A percentile compares a stretch with the other conserved stretches of the same genome.
Evolutionary conservation across 2,888 invertebrate genomes (phyloP).

Genomic region (Agrotis puta): DNA sequence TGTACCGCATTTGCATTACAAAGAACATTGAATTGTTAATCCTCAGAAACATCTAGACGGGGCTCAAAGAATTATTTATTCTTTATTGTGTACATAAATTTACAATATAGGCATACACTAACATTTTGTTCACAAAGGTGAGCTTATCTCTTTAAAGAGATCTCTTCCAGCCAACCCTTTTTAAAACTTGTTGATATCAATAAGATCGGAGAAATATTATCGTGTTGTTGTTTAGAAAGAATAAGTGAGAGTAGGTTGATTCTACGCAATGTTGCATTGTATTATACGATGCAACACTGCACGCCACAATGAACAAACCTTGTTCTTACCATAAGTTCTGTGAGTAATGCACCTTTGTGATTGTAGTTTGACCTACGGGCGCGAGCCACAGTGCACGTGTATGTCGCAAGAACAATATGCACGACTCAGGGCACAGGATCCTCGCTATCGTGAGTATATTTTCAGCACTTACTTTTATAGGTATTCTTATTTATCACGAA

Average conservation of each 20-base stretch:
- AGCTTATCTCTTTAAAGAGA: too few relatives aligned
- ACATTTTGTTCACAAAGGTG: too few relatives aligned
- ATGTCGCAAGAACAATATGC: slow-evolving; percentile 98
- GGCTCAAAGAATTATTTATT: background rate
- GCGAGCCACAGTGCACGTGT: slow-evolving; percentile 98
- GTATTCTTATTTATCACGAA: background rate
- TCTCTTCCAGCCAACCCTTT: too few relatives aligned
- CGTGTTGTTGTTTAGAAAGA: background rate
- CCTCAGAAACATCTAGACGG: background rate
- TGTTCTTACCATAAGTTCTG: slow-evolving; percentile 1
- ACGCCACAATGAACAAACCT: slow-evolving; percentile 10
- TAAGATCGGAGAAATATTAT: background rate
- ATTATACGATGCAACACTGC: background rate
- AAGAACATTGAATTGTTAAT: background rate
- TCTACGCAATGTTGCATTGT: background rate
- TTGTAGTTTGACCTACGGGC: slow-evolving; percentile 86
- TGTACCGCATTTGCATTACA: slow-evolving; percentile 3
- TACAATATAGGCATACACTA: too few relatives aligned
- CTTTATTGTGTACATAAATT: too few relatives aligned
- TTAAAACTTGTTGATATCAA: background rate
- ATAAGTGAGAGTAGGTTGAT: background rate
- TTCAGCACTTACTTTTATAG: background rate
- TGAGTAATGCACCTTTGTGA: slow-evolving; percentile 56
- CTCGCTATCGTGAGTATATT: slow-evolving; percentile 93
- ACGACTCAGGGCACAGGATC: slow-evolving; percentile 95